Percentiles rank a stretch among this genome's conserved stretches.
phyloP scores from a whole-genome alignment of 2,113 vertebrate species.

The Lucifuga dentata region DNA sequence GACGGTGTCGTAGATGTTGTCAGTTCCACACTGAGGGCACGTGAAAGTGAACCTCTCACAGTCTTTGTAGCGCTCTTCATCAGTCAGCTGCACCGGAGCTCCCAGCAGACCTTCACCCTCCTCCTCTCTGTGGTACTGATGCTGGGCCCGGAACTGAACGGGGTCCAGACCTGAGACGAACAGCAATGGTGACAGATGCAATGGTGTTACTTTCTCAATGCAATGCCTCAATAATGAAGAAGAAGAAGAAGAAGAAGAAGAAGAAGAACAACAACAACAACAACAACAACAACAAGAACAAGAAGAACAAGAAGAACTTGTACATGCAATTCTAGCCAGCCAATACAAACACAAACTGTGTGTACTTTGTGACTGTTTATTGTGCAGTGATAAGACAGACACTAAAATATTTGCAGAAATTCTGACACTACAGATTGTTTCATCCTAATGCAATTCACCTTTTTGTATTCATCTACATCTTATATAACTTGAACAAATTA shows the following conservation, averaged over 20 bases:
- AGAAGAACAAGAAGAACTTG: too few species aligned
- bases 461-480: not conserved
- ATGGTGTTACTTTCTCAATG: not conserved
- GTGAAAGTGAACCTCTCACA: constrained; percentile 93
- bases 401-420: too few species aligned
- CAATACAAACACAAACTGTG: too few species aligned
- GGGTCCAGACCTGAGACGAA: constrained; percentile 90
- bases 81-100: constrained; percentile 90
- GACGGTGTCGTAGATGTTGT: constrained; percentile 93
- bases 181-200: not conserved
- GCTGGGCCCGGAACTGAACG: constrained; percentile 91
- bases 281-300: too few species aligned
- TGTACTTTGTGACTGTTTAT: too few species aligned
- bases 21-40: constrained; percentile 90
- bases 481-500: not conserved
- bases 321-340: too few species aligned
- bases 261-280: too few species aligned
- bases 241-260: too few species aligned
- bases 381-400: too few species aligned
- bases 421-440: not conserved
- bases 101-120: constrained; percentile 90
- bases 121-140: constrained; percentile 92
- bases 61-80: constrained; percentile 95
- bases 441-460: not conserved
- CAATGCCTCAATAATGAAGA: too few species aligned